Base-by-base conservation (phyloP, 2,888 invertebrate genomes). In the Agriopis aurantiaria region DNA sequence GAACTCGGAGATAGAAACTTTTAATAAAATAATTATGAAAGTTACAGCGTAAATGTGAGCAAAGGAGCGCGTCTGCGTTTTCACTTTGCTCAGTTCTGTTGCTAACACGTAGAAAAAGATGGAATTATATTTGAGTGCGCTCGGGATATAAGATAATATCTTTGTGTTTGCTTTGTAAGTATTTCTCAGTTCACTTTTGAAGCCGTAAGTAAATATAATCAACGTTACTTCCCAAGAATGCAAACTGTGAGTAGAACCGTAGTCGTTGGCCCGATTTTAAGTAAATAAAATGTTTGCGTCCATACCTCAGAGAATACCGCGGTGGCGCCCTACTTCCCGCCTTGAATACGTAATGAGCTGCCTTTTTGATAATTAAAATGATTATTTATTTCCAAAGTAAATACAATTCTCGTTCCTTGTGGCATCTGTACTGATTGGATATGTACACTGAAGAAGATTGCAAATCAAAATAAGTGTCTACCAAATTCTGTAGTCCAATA, bases 331-430 rank as follows among this genome's bases (percentile, higher is more conserved):
- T 74, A 73, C 74, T 74, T 81, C 78, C 79, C 80, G 79, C 78
- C 80, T 81, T 88, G 88, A 89, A 88, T 88, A 80, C 80, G 78
- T 86, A 87, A 88, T 85, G 86, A 88, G 83, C 79, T 77, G 79
- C 82, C 82, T 81, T 82, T 85, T 83, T 79, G 81, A 84, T 87
- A 85, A 87, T 85, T 85, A 85, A 85, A 84, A 84, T 80, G 53
- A 80, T 82, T 79, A 79, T 82, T 82, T 79, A 77, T 74, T 74
- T 73, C 67, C 68, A 69, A 73, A 75, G 60, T 73, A 69, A 73
- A 72, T 64, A 69, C 55, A 62, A 71, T 73, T 68, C 51, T 14
- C 12, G 52, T 43, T 56, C 45, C 59, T 52, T 62, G 53, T 65
- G 43, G 58, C 10, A 12, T 46, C 53, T 46, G 6, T 45, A 11